Percentiles rank a stretch among this genome's conserved stretches.
Conservation (phyloP, 2,888 invertebrate species). For the Trachelus iudaicus region DNA sequence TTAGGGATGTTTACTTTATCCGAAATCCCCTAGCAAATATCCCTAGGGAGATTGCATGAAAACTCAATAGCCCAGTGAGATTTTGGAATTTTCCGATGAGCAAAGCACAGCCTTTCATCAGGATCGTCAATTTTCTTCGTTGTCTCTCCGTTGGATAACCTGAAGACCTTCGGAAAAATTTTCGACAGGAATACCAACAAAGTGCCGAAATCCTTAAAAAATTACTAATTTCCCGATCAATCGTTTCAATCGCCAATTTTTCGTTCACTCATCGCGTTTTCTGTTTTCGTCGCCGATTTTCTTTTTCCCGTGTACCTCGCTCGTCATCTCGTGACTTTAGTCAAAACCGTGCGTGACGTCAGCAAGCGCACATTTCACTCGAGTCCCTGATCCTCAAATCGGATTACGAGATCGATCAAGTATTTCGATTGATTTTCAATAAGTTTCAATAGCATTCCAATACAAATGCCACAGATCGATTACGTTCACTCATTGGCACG, state of each 20-base stretch:
- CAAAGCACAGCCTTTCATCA: neutral
- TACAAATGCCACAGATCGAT: neutral
- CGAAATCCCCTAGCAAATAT: neutral
- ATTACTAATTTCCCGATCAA: too few relatives aligned
- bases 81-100: neutral
- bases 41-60: too few relatives aligned
- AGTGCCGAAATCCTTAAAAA: too few relatives aligned
- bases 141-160: neutral
- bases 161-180: neutral
- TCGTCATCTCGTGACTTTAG: too few relatives aligned
- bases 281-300: neutral
- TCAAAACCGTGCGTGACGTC: neutral
- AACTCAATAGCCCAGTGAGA: neutral
- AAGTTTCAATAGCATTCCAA: neutral
- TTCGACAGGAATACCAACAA: neutral
- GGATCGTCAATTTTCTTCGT: neutral
- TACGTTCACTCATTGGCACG: neutral
- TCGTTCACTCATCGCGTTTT: neutral
- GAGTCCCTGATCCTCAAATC: neutral
- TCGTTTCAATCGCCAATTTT: neutral
- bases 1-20: neutral
- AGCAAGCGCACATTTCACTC: neutral
- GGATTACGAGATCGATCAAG: neutral
- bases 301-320: neutral
- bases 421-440: neutral